phyloP scores from a whole-genome alignment of 2,113 vertebrate species.

The Ophthalmotilapia sp. region DNA sequence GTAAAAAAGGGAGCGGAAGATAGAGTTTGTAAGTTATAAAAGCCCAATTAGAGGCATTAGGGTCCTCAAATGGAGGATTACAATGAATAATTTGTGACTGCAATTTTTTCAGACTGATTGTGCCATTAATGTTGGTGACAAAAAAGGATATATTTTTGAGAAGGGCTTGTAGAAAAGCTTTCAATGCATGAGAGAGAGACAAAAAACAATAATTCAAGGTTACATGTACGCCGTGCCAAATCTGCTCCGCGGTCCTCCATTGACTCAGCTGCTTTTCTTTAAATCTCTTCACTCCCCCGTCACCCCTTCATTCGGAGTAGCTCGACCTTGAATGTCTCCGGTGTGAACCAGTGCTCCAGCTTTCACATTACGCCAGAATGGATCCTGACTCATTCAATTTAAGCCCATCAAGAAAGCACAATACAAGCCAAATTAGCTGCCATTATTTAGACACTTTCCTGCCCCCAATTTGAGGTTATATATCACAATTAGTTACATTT shows the following conservation, averaged over 20 bases:
- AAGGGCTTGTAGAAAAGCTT: constrained; percentile 21
- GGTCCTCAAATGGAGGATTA: constrained; percentile 54
- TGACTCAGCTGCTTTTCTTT: constrained; percentile 57
- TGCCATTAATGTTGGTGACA: constrained; percentile 47
- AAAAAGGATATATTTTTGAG: constrained; percentile 23
- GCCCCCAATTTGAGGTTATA: constrained; percentile 36
- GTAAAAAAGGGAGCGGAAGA: constrained; percentile 30
- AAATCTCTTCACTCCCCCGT: constrained; percentile 39
- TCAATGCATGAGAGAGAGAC: constrained; percentile 3
- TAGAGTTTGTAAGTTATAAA: constrained; percentile 67
- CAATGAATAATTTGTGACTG: constrained; percentile 59
- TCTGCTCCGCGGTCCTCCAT: constrained; percentile 25
- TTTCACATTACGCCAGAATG: constrained; percentile 57
- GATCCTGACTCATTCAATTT: constrained; percentile 66
- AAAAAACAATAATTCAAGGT: constrained; percentile 56
- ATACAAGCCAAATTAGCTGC: constrained; percentile 57
- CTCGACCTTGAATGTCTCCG: constrained; percentile 51
- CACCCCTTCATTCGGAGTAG: constrained; percentile 37
- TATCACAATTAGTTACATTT: constrained; percentile 53
- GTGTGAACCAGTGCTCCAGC: constrained; percentile 51
- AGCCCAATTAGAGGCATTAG: constrained; percentile 67
- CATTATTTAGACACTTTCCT: constrained; percentile 53
- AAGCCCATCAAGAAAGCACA: constrained; percentile 54
- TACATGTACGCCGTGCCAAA: constrained; percentile 29
- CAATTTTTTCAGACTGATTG: constrained; percentile 50